Conservation (phyloP, 1,140 invertebrate species). For the Artemia franciscana region DNA sequence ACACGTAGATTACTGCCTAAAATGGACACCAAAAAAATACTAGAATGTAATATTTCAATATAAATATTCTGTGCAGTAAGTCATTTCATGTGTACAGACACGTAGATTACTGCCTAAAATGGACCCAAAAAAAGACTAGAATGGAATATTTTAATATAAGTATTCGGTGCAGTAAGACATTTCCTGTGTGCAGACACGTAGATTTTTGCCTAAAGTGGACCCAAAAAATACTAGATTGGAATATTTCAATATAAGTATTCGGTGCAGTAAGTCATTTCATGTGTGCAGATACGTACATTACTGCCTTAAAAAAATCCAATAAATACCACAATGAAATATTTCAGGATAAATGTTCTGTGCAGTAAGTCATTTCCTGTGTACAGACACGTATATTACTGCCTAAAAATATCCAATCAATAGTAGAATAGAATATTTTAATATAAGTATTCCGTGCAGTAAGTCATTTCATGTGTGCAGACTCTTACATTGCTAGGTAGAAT, state of each 20-base stretch:
- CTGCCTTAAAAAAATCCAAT: slow-evolving; percentile 14
- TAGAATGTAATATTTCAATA: not conserved
- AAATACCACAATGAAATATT: not conserved
- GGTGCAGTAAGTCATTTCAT: slow-evolving; percentile 22
- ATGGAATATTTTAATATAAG: too few relatives aligned
- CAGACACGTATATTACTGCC: slow-evolving; percentile 20
- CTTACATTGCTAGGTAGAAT: slow-evolving; percentile 17
- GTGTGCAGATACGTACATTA: slow-evolving; percentile 20
- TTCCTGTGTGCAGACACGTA: slow-evolving; percentile 20
- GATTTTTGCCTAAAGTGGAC: slow-evolving; percentile 16
- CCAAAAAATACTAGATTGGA: not conserved
- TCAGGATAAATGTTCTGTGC: too few relatives aligned
- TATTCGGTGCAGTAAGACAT: slow-evolving; percentile 23
- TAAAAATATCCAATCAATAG: not conserved
- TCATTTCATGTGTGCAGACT: slow-evolving; percentile 19
- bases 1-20: slow-evolving; percentile 19
- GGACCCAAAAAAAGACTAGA: not conserved
- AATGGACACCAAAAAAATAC: slow-evolving; percentile 3
- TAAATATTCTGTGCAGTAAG: slow-evolving; percentile 24
- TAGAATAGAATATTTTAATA: not conserved
- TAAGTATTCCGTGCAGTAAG: slow-evolving; percentile 24
- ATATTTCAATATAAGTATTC: too few relatives aligned
- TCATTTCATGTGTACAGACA: slow-evolving; percentile 19
- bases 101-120: slow-evolving; percentile 18
- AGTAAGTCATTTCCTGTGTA: slow-evolving; percentile 20